A percentile compares a stretch with the other conserved stretches of the same genome.
Conservation (phyloP, 1,140 invertebrate species). For the Listronotus oregonensis region DNA sequence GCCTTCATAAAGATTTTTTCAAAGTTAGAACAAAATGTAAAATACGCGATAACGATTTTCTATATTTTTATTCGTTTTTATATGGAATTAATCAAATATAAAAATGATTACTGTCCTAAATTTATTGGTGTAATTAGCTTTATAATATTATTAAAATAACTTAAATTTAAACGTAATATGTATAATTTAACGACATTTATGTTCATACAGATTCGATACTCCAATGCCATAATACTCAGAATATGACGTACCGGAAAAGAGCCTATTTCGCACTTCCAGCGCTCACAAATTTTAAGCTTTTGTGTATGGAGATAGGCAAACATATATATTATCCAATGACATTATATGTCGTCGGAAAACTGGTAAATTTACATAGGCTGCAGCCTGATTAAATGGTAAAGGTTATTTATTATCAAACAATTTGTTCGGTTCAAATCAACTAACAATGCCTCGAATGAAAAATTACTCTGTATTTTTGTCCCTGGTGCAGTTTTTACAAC, state of each 20-base stretch:
- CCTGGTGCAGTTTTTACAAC: too few species aligned
- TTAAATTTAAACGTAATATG: not conserved
- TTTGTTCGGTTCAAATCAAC: constrained; percentile 21
- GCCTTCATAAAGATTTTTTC: too few species aligned
- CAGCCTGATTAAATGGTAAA: constrained; percentile 38
- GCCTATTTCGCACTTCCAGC: constrained; percentile 14
- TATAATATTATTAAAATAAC: constrained; percentile 14
- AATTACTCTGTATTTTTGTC: too few species aligned
- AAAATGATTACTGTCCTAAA: too few species aligned
- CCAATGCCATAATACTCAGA: constrained; percentile 23
- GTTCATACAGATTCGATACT: constrained; percentile 20
- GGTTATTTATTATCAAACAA: constrained; percentile 36
- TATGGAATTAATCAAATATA: too few species aligned
- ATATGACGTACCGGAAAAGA: constrained; percentile 20
- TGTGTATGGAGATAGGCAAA: constrained; percentile 24
- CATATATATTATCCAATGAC: constrained; percentile 29
- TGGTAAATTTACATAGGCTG: constrained; percentile 30
- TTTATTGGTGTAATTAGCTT: constrained; percentile 17
- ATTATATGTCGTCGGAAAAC: constrained; percentile 30
- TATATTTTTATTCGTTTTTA: too few species aligned
- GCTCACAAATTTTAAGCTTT: constrained; percentile 23
- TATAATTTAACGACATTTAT: constrained; percentile 19
- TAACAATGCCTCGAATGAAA: not conserved
- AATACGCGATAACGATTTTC: too few species aligned
- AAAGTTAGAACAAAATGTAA: too few species aligned